Evolutionary conservation across 2,113 vertebrate species (phyloP), one percentile per base, ranked within the genome.

Genomic region (Rafetus swinhoei): DNA sequence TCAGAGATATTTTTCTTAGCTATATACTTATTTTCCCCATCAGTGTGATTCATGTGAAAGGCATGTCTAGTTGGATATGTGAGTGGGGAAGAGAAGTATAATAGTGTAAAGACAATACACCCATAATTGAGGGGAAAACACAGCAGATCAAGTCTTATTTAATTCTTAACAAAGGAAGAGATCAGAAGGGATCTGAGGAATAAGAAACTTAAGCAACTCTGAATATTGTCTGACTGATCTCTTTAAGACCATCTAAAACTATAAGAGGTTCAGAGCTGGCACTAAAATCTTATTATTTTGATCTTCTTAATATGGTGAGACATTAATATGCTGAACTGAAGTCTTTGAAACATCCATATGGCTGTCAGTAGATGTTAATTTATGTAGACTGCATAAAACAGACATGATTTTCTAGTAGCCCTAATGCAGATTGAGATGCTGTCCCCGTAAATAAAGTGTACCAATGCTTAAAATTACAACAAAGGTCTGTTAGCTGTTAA

Each of bases 361-460:
- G 7, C 32, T 95, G 21, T 79, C 72, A 35, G 55, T 19, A 79
- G 25, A 77, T 7, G 55, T 5, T 53, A 7, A 14, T 81, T 93
- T 81, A 65, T 16, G 39, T n/a, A 95, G 81, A 87, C 85, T 92
- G n/a, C 4, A 74, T 59, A 84, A 95, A 90, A 29, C 39, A 87
- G 45, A 89, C 4, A 16, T 72, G 60, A 55, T 92, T 90, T 53
- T 89, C 55, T 35, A 6, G 22, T 93, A 72, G 55, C 54, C 65
- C 24, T 79, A 76, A 74, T 1, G 2, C 10, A 89, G 29, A 89
- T 12, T 65, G 79, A n/a, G 92, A 92, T 89, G 8, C 7, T 77
- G 50, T 87, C 79, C 82, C 90, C 59, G 89, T 84, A 93, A 92
- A 84, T 72, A 87, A 94, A 94, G 16, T 53, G 45, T 59, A 29